A percentile compares a stretch with the other conserved stretches of the same genome.
phyloP scores from a whole-genome alignment of 2,888 invertebrate genomes.

The Thymelicus lineola region DNA sequence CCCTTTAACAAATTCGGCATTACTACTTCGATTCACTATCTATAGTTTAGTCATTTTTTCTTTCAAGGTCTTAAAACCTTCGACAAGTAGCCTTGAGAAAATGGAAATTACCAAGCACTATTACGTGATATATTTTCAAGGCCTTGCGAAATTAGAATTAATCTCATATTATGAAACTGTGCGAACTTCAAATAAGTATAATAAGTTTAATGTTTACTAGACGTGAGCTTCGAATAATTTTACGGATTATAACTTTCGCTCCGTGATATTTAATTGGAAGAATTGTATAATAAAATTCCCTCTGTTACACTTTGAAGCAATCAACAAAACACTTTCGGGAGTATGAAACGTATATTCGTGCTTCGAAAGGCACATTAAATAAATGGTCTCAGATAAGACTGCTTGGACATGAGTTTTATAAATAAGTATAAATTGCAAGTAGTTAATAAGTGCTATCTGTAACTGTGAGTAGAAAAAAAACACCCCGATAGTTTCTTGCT shows the following conservation, averaged over 20 bases:
- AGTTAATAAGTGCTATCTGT: no score
- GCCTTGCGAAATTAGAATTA: neutral
- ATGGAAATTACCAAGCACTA: conserved; percentile 18
- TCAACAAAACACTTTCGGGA: no score
- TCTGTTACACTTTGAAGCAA: no score
- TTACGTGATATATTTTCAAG: conserved; percentile 15
- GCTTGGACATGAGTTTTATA: no score
- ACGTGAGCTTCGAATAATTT: neutral
- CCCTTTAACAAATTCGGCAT: neutral
- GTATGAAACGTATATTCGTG: no score
- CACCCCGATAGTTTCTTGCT: no score
- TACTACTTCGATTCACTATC: neutral
- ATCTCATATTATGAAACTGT: conserved; percentile 9
- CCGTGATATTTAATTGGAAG: no score
- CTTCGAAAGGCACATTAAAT: no score
- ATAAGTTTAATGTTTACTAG: neutral
- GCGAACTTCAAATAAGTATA: neutral
- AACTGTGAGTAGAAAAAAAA: no score
- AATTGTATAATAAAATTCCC: no score
- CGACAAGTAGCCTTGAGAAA: conserved; percentile 29
- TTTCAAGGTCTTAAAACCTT: conserved; percentile 30
- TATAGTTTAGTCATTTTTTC: neutral
- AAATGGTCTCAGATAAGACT: no score
- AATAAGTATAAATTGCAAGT: no score
- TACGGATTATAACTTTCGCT: neutral